Conservation (phyloP, 1,140 invertebrate species). For the Aricia agestis region DNA sequence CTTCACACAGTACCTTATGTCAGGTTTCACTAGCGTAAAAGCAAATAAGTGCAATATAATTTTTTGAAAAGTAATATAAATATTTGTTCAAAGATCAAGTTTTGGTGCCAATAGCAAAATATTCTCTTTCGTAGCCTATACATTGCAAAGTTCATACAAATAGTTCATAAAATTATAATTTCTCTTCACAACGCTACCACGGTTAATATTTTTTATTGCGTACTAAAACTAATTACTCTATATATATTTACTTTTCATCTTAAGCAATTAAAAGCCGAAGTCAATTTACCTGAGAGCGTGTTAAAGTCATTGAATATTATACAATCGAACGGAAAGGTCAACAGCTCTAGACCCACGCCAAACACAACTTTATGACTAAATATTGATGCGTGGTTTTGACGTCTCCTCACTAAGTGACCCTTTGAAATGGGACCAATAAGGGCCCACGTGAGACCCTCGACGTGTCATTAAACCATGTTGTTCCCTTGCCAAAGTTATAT, state of each 20-base stretch:
- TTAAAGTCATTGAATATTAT: conserved; percentile 17
- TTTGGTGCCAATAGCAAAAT: too few relatives aligned
- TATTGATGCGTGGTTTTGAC: conserved; percentile 58
- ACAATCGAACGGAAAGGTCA: conserved; percentile 3
- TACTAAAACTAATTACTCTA: too few relatives aligned
- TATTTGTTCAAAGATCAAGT: too few relatives aligned
- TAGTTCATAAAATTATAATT: too few relatives aligned
- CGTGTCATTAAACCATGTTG: conserved; percentile 17
- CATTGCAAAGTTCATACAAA: too few relatives aligned
- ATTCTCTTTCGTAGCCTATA: too few relatives aligned
- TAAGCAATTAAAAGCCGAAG: background rate
- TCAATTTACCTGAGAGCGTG: background rate
- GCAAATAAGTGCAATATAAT: too few relatives aligned
- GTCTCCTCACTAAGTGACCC: conserved; percentile 50
- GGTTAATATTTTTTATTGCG: background rate
- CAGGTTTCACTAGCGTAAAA: too few relatives aligned
- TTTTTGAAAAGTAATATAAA: too few relatives aligned
- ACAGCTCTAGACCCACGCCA: conserved; percentile 28
- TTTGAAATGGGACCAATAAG: conserved; percentile 27
- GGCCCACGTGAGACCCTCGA: conserved; percentile 27
- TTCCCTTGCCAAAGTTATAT: background rate
- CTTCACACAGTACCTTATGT: too few relatives aligned
- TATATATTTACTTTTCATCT: background rate
- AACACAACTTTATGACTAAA: conserved; percentile 49
- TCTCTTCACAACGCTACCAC: background rate